Evolutionary conservation across 2,113 vertebrate species (phyloP), one percentile per base, ranked within the genome.

Genomic region (Gobiocypris rarus): DNA sequence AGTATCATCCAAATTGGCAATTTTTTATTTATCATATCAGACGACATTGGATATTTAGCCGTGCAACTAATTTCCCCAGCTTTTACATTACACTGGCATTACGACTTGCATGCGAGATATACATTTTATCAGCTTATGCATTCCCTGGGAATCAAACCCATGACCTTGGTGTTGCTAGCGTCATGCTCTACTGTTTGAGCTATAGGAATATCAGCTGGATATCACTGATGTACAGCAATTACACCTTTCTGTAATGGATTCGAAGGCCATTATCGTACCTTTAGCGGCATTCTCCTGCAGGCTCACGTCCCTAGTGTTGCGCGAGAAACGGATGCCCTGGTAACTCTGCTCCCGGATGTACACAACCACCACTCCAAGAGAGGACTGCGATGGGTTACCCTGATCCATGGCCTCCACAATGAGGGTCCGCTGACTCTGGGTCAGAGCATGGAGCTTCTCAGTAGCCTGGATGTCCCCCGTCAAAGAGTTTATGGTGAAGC

Each of bases 381-480:
- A 95, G 61, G 97, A 99, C 79, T 96, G 95, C 0, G 98, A 93
- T 0, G 97, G 97, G 34, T 93, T 96, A 10, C 98, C 98, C 90
- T 99, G 95, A 90, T 99, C 98, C 1, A 96, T 97, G 84, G 98
- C 98, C 91, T 98, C 95, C 50, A 99, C 88, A 3, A 98, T 97
- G 31, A 99, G 92, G 0, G 96, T 96, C 73, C 96, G 94, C 87
- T 98, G 96, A 79, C 92, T 94, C 84, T 95, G 95, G 11, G 91
- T 93, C 73, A 98, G 93, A 0, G 87, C 78, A 3, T 83, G 91
- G 24, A 96, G 91, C 0, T 94, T 91, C 82, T 95, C 94, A 2
- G 97, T 94, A 82, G 96, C 93, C 71, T 97, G 96, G 82, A 99
- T 96, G 86, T 96, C 96, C 0, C 98, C 98, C 0, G 98, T 98